Base-by-base conservation (phyloP, 2,113 vertebrate species). In the Phylloscopus whistleri region DNA sequence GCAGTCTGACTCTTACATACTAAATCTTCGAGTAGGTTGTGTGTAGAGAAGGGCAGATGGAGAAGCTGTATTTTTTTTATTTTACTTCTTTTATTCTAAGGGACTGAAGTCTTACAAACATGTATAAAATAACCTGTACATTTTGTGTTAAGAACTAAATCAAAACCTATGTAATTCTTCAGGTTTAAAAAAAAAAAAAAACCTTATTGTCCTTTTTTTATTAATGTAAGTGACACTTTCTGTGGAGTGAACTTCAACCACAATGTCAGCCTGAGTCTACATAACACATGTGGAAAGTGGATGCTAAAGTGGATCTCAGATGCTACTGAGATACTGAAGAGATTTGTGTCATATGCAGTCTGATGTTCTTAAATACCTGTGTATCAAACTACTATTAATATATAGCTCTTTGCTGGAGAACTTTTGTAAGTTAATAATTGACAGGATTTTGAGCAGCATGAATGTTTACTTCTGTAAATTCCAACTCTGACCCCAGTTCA, bases 41-140 rank as follows among this genome's bases (percentile, higher is more conserved):
- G 7, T 41, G 13, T 64, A 84, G 28, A 53, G 46, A 82, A 72
- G 18, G 16, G 30, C 41, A 84, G 27, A 21, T 56, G 62, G 62
- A 53, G 9, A 88, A 64, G 17, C 16, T 83, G 13, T 73, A 13
- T n/a, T n/a, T 44, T 62, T 88, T 79, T 75, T 18, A 31, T 74
- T 89, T 79, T 72, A 41, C 72, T 75, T 90, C 35, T 76, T 93
- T 92, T 91, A 74, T 95, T 77, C 48, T 77, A 56, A 69, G 59
- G 28, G 35, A 59, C 58, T 88, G 62, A 48, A 51, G 28, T 49
- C 35, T 86, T 89, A 33, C 17, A 83, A 92, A 60, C 20, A 16
- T 13, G 5, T 49, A 23, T 53, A 44, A 84, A 87, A 35, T 46
- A 66, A 59, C 12, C 6, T 33, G 21, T 64, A 39, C 8, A 14